Evolutionary conservation across 2,113 vertebrate species (phyloP), one percentile per base, ranked within the genome.

Genomic region (Hemichromis elongatus): DNA sequence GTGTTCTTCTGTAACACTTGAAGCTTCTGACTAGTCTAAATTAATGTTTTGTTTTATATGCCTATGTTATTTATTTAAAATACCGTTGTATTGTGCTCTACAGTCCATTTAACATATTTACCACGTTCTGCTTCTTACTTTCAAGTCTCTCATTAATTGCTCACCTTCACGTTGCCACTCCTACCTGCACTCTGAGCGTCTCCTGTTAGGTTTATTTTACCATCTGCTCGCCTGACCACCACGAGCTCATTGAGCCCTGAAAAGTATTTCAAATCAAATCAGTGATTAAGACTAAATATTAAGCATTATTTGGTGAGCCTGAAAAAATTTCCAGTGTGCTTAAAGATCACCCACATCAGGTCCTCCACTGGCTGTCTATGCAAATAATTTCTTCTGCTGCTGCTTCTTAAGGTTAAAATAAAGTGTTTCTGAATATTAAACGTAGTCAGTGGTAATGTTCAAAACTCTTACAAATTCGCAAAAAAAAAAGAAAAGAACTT

Each of bases 271-370:
- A 10, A 70, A 13, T 70, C n/a, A 45, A 42, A 2, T 14, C 1
- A 0, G 37, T 42, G 13, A 3, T 45, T 70, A 42, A 26, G 68
- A 30, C 68, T 42, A 50, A 50, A 50, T 75, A 50, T 75, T 47
- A 50, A 50, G 28, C 9, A 28, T 19, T 50, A 73, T 73, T 73
- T 50, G 14, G 30, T 47, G 16, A 73, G 47, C 26, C 6, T 47
- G 0, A 5, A 24, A 21, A 21, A 0, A 19, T 6, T 3, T 50
- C 2, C 42, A 5, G 50, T n/a, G 50, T 53, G 52, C 52, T n/a
- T n/a, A n/a, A 53, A 75, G 24, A 50, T 50, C 40, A 75, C 42
- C 16, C 68, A 75, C 16, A 50, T 50, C 13, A 24, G 13, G 26
- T 12, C 19, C 42, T 75, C 0, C 0, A 5, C 6, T 30, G 26